Percentiles rank a stretch among this genome's conserved stretches.
These are phyloP conservation scores for Hymenopus coronatus DNA, from an alignment of 2,888 invertebrate genomes.

Conservation along the genomic window DNA sequence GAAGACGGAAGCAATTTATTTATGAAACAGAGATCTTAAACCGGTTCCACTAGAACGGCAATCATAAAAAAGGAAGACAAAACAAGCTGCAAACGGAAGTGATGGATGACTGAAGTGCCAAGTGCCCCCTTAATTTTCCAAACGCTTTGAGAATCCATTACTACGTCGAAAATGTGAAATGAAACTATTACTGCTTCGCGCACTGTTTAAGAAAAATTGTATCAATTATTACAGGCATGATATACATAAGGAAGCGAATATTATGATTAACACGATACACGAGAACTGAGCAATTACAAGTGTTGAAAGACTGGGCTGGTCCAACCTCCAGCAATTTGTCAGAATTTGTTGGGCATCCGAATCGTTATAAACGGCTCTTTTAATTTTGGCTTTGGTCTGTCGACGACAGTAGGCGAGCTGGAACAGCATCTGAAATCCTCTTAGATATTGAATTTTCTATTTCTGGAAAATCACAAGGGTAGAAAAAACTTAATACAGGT, in stretches of 20 bases:
- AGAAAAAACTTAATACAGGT: too few relatives aligned
- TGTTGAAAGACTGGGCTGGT: neutral
- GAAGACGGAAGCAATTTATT: neutral
- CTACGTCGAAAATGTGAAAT: neutral
- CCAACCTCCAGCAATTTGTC: neutral
- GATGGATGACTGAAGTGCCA: neutral
- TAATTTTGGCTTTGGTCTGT: too few relatives aligned
- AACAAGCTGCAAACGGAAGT: neutral
- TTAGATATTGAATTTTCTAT: too few relatives aligned
- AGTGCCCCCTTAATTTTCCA: neutral
- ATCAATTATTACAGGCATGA: neutral
- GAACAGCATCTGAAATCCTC: too few relatives aligned
- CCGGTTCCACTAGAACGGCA: neutral
- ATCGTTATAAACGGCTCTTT: neutral
- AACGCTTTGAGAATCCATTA: neutral
- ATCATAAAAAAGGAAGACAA: neutral
- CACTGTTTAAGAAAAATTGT: neutral
- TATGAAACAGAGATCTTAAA: neutral
- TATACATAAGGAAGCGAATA: neutral
- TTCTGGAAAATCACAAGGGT: too few relatives aligned
- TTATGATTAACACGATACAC: neutral
- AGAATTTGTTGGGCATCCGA: neutral
- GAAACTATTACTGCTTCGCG: neutral
- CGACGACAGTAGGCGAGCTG: too few relatives aligned
- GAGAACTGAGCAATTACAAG: neutral